A percentile compares a stretch with the other conserved stretches of the same genome.
Conservation (phyloP, 2,113 vertebrate species). For the Hipposideros armiger region DNA sequence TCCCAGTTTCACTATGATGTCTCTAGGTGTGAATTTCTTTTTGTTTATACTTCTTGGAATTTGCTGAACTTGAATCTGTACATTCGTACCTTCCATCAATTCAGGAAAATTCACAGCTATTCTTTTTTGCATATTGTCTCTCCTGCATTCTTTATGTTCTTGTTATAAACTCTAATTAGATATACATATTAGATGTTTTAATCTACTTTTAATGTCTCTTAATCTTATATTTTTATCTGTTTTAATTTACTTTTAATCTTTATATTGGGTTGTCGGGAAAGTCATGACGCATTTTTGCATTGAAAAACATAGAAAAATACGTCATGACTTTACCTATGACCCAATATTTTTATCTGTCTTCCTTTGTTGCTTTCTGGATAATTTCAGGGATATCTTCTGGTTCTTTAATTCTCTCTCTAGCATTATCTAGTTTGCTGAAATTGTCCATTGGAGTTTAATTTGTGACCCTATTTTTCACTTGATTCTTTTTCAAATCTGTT, state of each 20-base stretch:
- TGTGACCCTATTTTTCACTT: neutral
- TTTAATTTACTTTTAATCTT: too few relatives aligned
- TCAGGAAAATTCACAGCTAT: neutral
- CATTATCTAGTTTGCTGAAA: neutral
- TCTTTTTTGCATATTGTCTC: neutral
- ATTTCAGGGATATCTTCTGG: neutral
- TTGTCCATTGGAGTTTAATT: neutral
- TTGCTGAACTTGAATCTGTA: constrained; percentile 8
- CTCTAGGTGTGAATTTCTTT: neutral
- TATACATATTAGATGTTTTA: neutral
- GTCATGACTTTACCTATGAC: too few relatives aligned
- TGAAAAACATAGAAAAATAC: too few relatives aligned
- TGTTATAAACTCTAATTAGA: neutral
- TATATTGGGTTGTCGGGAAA: too few relatives aligned
- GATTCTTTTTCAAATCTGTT: neutral
- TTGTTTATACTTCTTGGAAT: constrained; percentile 20
- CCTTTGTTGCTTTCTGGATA: neutral
- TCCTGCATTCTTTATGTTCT: neutral
- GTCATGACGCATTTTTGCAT: too few relatives aligned
- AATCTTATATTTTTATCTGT: neutral
- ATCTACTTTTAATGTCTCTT: neutral
- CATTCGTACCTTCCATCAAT: neutral
- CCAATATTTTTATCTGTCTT: neutral
- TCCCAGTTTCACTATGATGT: neutral
- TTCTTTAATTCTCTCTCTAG: neutral